These are phyloP conservation scores for Tupaia chinensis DNA, from an alignment of 2,113 vertebrate genomes.

Conservation along the genomic window DNA sequence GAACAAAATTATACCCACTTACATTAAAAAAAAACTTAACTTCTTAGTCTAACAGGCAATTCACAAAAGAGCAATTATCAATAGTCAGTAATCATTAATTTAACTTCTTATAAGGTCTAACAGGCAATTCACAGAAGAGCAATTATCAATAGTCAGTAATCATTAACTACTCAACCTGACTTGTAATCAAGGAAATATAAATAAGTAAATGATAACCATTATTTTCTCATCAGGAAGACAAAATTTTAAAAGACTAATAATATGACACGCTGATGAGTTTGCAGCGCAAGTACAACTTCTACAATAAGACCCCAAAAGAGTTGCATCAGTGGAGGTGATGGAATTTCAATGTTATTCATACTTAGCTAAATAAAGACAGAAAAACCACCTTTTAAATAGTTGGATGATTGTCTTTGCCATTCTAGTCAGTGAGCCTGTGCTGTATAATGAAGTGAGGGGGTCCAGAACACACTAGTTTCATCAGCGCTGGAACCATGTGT, in stretches of 20 bases:
- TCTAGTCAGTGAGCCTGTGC: background rate
- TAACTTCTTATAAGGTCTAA: background rate
- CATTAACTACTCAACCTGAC: background rate
- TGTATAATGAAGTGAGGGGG: background rate
- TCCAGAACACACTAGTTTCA: background rate
- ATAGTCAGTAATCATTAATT: background rate
- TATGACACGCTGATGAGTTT: background rate
- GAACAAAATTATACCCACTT: background rate
- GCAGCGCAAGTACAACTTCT: background rate
- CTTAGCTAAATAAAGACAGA: background rate
- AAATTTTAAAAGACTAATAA: background rate
- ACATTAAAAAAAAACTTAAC: conserved; percentile 1
- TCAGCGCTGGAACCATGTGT: background rate
- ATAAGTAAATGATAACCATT: background rate
- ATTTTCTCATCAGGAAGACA: conserved; percentile 13
- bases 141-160: background rate
- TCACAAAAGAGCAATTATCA: background rate
- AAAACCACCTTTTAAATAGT: background rate
- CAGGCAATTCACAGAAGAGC: background rate
- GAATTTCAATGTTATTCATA: background rate
- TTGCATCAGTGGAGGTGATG: background rate
- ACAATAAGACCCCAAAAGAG: background rate
- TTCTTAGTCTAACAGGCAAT: background rate
- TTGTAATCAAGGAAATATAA: conserved; percentile 9
- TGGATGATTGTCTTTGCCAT: background rate